Base-by-base conservation (phyloP, 92 coral and sea anemone species). In the Micromussa lordhowensis region DNA sequence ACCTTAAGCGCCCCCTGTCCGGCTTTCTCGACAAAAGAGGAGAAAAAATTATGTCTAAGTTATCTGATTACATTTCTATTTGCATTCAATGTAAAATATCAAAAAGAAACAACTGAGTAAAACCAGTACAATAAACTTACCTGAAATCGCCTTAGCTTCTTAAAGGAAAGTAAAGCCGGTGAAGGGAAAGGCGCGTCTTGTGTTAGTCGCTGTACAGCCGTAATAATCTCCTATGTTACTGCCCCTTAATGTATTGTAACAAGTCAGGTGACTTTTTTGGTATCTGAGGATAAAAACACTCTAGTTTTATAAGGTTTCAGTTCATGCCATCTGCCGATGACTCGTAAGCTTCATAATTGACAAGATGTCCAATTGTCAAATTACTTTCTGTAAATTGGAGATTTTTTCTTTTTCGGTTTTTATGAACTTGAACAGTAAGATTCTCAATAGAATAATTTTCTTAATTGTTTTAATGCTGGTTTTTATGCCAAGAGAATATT, bases 361-460 rank as follows among this genome's bases (percentile, higher is more conserved):
- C 88, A 73, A 75, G 38, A 34, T 22, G 80, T n/a, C 58, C 57
- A 73, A 31, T 74, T 84, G 88, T 75, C 88, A 84, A 84, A 84
- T 84, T 54, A 73, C 73, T 57, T 9, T 40, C 57, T 54, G 64
- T 24, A 55, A 54, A 71, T 84, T 84, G n/a, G n/a, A 26, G 28
- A 36, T 18, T 40, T 36, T 74, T 36, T 38, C 53, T 58, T 51
- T 54, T 5, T 44, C 18, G 35, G 35, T 35, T 72, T 74, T 74
- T 22, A 53, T 69, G 54, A 36, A 83, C 86, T 82, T 19, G 24
- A 51, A 17, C 19, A 69, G 18, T 30, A 34, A 11, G 73, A 69
- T 69, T 69, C 75, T 31, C 30, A 29, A 57, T 2, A 28, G n/a
- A 32, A 24, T 24, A 48, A 30, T 51, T 49, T 17, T 49, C 36